Base-by-base conservation (phyloP, 2,797 vertebrate genomes). In the Poecile montanus region DNA sequence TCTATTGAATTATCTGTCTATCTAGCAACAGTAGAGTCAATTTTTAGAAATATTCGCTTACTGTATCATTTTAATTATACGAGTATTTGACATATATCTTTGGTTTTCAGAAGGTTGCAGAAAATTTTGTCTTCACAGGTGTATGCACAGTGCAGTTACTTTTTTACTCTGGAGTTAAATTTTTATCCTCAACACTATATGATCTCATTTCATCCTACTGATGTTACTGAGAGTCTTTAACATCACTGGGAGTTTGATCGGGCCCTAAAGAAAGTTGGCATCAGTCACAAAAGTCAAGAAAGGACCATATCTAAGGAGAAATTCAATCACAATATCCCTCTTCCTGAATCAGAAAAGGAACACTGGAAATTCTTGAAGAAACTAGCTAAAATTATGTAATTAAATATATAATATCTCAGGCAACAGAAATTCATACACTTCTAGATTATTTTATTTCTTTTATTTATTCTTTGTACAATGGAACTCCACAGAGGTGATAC, bases 401-500 rank as follows among this genome's bases (percentile, higher is more conserved):
- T 83, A 88, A 78, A 70, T 47, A 53, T 34, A 47, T 67, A 83
- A 73, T 21, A 62, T 81, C 44, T 77, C 53, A 93, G 74, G 48
- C 22, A 74, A 53, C 26, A 87, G 48, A 72, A 32, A 18, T 77
- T 88, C 87, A 62, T 60, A 34, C 15, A 77, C 54, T 75, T 71
- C 16, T 67, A 65, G 48, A 38, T 93, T 79, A 67, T 88, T 95
- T 96, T 78, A 50, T 62, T 51, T 89, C 19, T 93, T 96, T 96
- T 94, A 87, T 91, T 91, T 90, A 76, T 88, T 88, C 66, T 95
- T 74, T 71, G 48, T 78, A 63, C 57, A 92, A 68, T 11, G 29
- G 62, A 89, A 85, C 45, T 91, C 62, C 88, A 9, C 10, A 32
- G 88, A 92, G 19, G 42, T 30, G 26, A 72, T 89, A 68, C 21